phyloP scores from a whole-genome alignment of 2,113 vertebrate genomes.

The Chloropsis hardwickii region DNA sequence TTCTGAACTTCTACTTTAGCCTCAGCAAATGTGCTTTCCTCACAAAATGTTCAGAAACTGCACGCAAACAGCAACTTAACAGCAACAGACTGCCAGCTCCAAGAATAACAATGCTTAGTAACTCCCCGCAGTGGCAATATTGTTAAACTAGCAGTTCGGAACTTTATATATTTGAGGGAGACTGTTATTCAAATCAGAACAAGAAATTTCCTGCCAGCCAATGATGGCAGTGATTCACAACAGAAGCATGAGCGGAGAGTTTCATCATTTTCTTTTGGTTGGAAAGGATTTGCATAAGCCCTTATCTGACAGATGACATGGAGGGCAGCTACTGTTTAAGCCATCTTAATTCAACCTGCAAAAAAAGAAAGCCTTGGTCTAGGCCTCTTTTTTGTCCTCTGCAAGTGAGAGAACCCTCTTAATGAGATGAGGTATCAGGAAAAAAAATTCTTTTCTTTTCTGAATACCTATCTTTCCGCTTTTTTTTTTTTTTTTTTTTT shows the following conservation, averaged over 20 bases:
- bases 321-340: not conserved
- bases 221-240: not conserved
- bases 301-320: not conserved
- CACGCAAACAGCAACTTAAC: not conserved
- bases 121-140: not conserved
- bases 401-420: not conserved
- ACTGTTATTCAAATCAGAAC: not conserved
- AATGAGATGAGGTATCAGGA: not conserved
- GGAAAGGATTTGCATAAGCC: not conserved
- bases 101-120: not conserved
- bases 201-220: not conserved
- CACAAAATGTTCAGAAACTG: not conserved
- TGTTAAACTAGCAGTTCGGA: not conserved
- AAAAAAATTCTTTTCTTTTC: not conserved
- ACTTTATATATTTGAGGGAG: not conserved
- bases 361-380: not conserved
- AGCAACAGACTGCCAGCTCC: not conserved
- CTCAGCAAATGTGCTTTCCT: not conserved
- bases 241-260: not conserved
- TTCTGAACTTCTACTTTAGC: not conserved
- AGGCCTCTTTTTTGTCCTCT: not conserved
- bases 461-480: not conserved
- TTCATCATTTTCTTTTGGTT: not conserved
- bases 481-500: not conserved
- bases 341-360: not conserved